phyloP scores from a whole-genome alignment of 2,888 invertebrate species.

The Cecidostiba fungosa region DNA sequence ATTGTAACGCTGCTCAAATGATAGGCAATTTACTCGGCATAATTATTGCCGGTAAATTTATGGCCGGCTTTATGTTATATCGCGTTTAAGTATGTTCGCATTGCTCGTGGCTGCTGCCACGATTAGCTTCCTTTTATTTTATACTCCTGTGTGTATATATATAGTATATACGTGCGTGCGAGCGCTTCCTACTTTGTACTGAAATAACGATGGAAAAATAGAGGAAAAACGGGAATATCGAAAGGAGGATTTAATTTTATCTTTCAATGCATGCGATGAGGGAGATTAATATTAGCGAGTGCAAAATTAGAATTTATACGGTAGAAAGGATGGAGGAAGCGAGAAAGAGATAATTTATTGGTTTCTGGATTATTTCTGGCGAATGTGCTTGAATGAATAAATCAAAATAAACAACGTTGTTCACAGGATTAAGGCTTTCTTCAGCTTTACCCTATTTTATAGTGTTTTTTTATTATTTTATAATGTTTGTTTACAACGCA shows the following conservation, averaged over 20 bases:
- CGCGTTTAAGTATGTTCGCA: constrained; percentile 55
- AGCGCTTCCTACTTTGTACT: constrained; percentile 18
- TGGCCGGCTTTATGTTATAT: constrained; percentile 56
- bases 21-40: constrained; percentile 69
- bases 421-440: neutral
- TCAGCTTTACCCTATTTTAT: neutral
- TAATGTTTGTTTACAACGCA: neutral
- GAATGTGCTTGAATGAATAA: neutral
- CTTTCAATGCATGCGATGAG: neutral
- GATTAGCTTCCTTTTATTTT: constrained; percentile 8
- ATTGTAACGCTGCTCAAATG: constrained; percentile 68
- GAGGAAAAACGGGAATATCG: neutral
- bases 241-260: constrained; percentile 20
- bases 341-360: neutral
- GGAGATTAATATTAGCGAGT: neutral
- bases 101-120: neutral
- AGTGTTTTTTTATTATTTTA: neutral
- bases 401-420: neutral
- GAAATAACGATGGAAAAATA: constrained; percentile 15
- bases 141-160: neutral
- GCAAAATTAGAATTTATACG: neutral
- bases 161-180: neutral
- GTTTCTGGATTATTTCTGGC: neutral
- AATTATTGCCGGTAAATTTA: constrained; percentile 70
- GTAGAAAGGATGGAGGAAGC: neutral